Evolutionary conservation across 1,140 invertebrate genomes (phyloP).

Genomic region (Caenorhabditis remanei): DNA sequence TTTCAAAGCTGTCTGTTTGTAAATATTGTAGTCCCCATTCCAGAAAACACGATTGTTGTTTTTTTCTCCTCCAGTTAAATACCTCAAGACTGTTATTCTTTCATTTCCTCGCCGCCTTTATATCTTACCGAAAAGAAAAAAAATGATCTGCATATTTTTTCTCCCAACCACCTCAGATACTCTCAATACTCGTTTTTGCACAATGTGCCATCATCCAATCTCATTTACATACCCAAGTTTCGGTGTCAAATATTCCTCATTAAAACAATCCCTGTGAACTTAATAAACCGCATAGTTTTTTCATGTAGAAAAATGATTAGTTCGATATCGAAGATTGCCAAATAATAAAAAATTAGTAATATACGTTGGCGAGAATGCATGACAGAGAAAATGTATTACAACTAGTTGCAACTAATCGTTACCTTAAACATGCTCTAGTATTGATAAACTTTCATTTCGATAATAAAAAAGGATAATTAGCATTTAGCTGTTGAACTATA

Average conservation of each 20-base stretch:
- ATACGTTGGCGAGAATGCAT: no score
- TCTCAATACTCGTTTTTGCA: conserved; percentile 1
- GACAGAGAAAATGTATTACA: background rate
- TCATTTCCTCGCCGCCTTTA: conserved; percentile 12
- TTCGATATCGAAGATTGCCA: background rate
- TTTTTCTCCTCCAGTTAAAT: background rate
- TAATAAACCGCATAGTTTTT: conserved; percentile 16
- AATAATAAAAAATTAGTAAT: conserved; percentile 1
- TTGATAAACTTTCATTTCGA: no score
- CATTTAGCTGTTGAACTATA: no score
- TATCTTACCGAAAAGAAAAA: background rate
- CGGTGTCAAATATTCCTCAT: conserved; percentile 8
- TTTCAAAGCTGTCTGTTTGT: conserved; percentile 14
- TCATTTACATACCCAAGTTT: background rate
- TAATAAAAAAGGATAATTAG: no score
- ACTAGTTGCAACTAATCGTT: background rate
- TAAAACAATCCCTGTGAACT: conserved; percentile 1
- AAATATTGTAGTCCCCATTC: conserved; percentile 46
- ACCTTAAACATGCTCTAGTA: no score
- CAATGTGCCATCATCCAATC: conserved; percentile 24
- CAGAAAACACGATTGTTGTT: conserved; percentile 6
- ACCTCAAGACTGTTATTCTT: background rate
- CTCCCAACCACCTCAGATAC: conserved; percentile 13
- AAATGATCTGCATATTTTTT: conserved; percentile 43
- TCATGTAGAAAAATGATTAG: conserved; percentile 14